Percentiles rank a stretch among this genome's conserved stretches.
Conservation (phyloP, 2,797 vertebrate genomes). For the Pipistrellus nathusii region DNA sequence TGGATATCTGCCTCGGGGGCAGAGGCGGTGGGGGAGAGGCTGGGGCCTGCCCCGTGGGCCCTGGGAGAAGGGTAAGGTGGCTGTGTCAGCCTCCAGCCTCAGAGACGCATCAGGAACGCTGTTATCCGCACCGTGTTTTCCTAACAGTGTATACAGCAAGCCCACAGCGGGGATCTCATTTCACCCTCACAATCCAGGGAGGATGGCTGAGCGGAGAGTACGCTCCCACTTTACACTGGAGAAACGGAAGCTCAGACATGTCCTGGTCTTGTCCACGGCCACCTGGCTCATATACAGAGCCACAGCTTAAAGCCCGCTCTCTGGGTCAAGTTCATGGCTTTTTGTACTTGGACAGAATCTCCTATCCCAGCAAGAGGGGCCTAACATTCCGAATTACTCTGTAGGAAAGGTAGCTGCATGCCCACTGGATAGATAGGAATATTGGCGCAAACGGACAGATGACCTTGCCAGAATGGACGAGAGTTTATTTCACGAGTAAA, state of each 20-base stretch:
- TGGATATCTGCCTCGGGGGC: background rate
- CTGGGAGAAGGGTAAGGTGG: background rate
- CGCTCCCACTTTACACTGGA: background rate
- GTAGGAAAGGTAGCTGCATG: background rate
- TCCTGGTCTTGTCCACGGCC: background rate
- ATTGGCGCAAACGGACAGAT: background rate
- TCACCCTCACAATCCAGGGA: background rate
- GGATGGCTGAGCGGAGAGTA: background rate
- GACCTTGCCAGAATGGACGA: background rate
- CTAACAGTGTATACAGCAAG: background rate
- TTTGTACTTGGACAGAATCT: background rate
- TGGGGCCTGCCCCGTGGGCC: background rate
- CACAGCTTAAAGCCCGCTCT: background rate
- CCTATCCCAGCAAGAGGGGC: background rate
- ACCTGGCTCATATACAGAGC: background rate
- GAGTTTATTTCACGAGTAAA: background rate
- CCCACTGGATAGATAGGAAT: background rate
- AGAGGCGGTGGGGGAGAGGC: background rate
- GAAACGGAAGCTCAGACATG: background rate
- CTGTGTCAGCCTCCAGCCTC: background rate
- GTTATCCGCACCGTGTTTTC: background rate
- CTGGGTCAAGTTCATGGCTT: background rate
- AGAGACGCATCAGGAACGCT: background rate
- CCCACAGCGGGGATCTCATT: background rate
- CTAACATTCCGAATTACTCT: slow-evolving; percentile 6